Base-by-base conservation (phyloP, 1,140 invertebrate species). In the Branchinecta lindahli region DNA sequence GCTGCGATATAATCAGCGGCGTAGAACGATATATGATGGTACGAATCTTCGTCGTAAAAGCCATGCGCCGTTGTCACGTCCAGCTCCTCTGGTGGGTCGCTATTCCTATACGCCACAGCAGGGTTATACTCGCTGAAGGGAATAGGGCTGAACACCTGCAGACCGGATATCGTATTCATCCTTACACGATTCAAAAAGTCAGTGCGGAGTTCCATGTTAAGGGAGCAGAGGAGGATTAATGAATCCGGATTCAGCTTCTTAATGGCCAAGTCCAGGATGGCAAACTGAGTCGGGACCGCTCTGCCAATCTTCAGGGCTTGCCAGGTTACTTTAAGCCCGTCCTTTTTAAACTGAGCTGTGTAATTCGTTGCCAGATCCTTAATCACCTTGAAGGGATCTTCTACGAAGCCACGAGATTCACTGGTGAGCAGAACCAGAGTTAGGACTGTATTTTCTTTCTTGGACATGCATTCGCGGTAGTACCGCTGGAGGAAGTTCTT, bases 171-270 rank as follows among this genome's bases (percentile, higher is more conserved):
- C 6, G 89, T 92, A 77, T 92, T 92, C 88, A 93, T 92, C 70
- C 89, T 82, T 8, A 90, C 86, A 84, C 89, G 77, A 46, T 93
- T 96, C 18, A 94, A 82, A 78, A 90, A 94, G 75, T 94, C 91
- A 52, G 83, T 75, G 70, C 84, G 84, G 68, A 93, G 80, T 75
- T 87, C 84, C 78, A 87, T 84, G 72, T 84, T 82, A 18, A 84
- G 82, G 72, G 85, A 83, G 18, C 83, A 81, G 72, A 89, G 76
- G 66, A 91, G 78, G 68, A 90, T 77, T 8, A 92, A 78, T 75
- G 85, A 84, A 69, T 91, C 87, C 0, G 83, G 75, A 0, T 84
- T 81, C 72, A 92, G 83, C 77, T 90, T 91, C 70, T 83, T 83
- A 44, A 86, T 74, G 0, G 86, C 82, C 69, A 88, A 79, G 80